phyloP scores from a whole-genome alignment of 2,113 vertebrate genomes.

The Grammomys dolichurus region DNA sequence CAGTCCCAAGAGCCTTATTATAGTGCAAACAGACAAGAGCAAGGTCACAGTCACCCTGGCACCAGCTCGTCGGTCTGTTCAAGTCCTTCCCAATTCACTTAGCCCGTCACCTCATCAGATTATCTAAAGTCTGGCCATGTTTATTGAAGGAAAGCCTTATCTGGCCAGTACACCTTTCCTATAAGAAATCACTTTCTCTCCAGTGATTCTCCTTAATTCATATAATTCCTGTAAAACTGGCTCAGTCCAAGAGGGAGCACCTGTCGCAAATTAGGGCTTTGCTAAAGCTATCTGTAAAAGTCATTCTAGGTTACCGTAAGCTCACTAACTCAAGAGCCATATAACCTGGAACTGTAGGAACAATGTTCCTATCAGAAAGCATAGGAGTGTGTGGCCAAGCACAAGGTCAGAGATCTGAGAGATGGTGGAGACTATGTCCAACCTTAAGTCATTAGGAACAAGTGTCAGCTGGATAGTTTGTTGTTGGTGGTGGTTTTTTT shows the following conservation, averaged over 20 bases:
- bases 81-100: neutral
- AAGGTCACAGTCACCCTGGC: neutral
- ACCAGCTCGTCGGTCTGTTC: neutral
- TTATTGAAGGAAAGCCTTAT: neutral
- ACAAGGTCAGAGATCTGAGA: neutral
- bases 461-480: neutral
- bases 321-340: neutral
- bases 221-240: neutral
- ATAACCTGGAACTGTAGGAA: neutral
- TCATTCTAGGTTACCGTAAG: neutral
- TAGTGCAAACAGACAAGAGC: neutral
- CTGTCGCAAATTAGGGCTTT: neutral
- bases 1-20: neutral
- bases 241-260: neutral
- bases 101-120: neutral
- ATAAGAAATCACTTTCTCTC: neutral
- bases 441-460: constrained; percentile 7
- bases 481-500: neutral
- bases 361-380: neutral
- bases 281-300: neutral
- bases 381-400: neutral
- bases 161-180: neutral
- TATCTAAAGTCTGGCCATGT: neutral
- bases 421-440: neutral
- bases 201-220: neutral